Evolutionary conservation across 92 coral and sea anemone species (phyloP).

Genomic region (Epizoanthus fatuus): DNA sequence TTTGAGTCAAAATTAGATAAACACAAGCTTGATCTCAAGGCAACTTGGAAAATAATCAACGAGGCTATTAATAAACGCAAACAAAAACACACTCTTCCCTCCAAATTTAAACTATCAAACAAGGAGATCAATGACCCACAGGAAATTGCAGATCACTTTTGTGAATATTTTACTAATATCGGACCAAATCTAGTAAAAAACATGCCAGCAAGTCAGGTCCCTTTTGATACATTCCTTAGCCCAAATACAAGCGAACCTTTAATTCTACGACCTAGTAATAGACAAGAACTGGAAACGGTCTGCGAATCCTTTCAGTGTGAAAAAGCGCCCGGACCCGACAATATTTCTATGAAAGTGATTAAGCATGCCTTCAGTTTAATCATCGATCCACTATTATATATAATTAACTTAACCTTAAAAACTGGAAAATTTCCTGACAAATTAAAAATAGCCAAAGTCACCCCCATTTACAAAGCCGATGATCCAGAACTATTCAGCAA

Average conservation of each 20-base stretch:
- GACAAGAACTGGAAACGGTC: not conserved
- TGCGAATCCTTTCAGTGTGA: constrained; percentile 5
- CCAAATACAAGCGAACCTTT: not conserved
- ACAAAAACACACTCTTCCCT: not conserved
- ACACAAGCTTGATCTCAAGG: constrained; percentile 29
- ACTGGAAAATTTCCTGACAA: constrained; percentile 27
- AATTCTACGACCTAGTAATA: constrained; percentile 14
- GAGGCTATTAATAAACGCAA: not conserved
- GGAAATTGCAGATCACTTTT: constrained; percentile 1
- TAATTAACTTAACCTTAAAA: constrained; percentile 10
- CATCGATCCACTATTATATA: not conserved
- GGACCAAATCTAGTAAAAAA: constrained; percentile 34
- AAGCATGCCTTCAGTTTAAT: constrained; percentile 6
- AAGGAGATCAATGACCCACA: not conserved
- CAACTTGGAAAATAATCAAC: constrained; percentile 27
- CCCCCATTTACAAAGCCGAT: constrained; percentile 11
- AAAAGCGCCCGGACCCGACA: constrained; percentile 13
- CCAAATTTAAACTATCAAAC: not conserved
- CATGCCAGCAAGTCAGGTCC: constrained; percentile 11
- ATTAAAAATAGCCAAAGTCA: constrained; percentile 18
- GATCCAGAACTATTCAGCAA: constrained; percentile 24
- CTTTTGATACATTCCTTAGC: not conserved
- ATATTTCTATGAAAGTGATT: constrained; percentile 9
- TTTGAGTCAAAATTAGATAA: constrained; percentile 3
- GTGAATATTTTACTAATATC: constrained; percentile 40